phyloP scores from a whole-genome alignment of 2,797 vertebrate genomes.

The Novumbra hubbsi region DNA sequence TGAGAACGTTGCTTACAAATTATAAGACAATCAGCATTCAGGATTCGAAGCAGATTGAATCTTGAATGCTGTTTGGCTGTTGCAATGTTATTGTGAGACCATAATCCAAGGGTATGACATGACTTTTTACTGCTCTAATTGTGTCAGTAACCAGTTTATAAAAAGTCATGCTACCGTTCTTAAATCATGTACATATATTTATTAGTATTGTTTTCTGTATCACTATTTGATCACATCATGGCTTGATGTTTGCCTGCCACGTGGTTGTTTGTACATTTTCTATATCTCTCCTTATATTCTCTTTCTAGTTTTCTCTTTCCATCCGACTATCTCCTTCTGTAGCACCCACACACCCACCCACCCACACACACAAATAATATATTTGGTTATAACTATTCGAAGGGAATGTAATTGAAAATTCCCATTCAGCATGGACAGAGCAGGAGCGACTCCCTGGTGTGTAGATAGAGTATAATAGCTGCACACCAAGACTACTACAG shows the following conservation, averaged over 20 bases:
- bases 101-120: too few species aligned
- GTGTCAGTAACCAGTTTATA: too few species aligned
- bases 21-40: too few species aligned
- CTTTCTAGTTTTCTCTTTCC: background rate
- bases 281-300: conserved; percentile 9
- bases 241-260: background rate
- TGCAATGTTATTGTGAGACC: too few species aligned
- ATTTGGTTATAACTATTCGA: background rate
- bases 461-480: conserved; percentile 36
- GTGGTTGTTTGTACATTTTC: background rate
- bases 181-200: too few species aligned
- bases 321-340: background rate
- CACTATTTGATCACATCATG: too few species aligned
- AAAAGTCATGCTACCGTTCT: too few species aligned
- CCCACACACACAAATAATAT: background rate
- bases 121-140: too few species aligned
- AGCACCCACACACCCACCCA: background rate
- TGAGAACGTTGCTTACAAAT: too few species aligned
- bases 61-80: too few species aligned
- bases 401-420: background rate
- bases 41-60: too few species aligned
- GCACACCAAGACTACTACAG: conserved; percentile 29
- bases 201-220: too few species aligned
- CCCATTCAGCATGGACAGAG: conserved; percentile 23
- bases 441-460: background rate